Percentiles rank a stretch among this genome's conserved stretches.
phyloP scores from a whole-genome alignment of 2,113 vertebrate genomes.

The Heterocephalus glaber region DNA sequence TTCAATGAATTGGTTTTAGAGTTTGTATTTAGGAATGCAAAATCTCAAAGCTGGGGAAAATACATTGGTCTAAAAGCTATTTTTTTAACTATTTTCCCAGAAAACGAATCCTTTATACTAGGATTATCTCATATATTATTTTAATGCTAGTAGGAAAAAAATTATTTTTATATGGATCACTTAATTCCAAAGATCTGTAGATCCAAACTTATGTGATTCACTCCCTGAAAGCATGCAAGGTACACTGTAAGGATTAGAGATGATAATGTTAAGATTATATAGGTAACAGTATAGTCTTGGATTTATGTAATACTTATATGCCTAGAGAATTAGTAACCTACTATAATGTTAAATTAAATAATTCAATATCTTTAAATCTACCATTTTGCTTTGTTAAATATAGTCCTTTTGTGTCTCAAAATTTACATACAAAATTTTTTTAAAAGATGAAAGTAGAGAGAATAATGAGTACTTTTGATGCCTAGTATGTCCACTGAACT shows the following conservation, averaged over 20 bases:
- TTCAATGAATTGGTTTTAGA: background rate
- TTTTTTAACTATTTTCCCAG: background rate
- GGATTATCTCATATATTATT: background rate
- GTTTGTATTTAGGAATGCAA: background rate
- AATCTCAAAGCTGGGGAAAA: background rate
- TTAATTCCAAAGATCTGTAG: background rate
- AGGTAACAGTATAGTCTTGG: background rate
- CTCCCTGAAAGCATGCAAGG: background rate
- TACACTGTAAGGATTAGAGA: background rate
- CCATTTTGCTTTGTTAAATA: conserved; percentile 7
- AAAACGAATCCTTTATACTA: background rate
- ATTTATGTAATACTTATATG: background rate
- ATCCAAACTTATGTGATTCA: background rate
- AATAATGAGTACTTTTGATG: background rate
- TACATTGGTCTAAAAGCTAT: background rate
- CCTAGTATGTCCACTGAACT: background rate
- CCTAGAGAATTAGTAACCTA: background rate
- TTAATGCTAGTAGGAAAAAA: background rate
- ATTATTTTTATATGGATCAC: background rate
- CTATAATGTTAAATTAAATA: background rate
- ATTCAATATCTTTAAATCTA: background rate
- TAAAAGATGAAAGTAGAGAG: background rate
- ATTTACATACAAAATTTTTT: background rate
- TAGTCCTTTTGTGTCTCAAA: background rate
- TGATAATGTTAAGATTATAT: background rate